Evolutionary conservation across 2,113 vertebrate species (phyloP).

Genomic region (Eulemur macaco): DNA sequence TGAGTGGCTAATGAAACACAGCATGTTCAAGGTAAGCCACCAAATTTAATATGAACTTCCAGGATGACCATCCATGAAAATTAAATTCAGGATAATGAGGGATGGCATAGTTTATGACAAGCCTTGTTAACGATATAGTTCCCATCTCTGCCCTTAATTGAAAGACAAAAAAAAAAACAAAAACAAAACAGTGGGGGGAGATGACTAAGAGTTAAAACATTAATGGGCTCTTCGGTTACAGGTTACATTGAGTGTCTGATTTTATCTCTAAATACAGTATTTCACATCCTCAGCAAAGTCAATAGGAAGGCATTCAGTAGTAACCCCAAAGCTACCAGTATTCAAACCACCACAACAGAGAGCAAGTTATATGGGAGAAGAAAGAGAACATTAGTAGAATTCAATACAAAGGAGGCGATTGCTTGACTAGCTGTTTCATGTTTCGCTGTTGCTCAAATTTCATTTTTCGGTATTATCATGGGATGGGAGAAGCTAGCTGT

Average conservation of each 20-base stretch:
- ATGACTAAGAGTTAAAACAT: slow-evolving; percentile 78
- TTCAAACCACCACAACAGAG: slow-evolving; percentile 67
- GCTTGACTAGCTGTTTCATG: slow-evolving; percentile 64
- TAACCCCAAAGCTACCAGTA: slow-evolving; percentile 78
- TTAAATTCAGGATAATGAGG: slow-evolving; percentile 69
- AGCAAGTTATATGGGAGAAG: slow-evolving; percentile 72
- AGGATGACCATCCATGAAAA: slow-evolving; percentile 64
- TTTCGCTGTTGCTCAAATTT: slow-evolving; percentile 38
- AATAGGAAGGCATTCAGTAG: slow-evolving; percentile 88
- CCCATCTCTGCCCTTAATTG: slow-evolving; percentile 67
- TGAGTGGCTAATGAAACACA: slow-evolving; percentile 79
- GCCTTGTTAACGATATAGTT: slow-evolving; percentile 74
- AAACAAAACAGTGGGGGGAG: slow-evolving; percentile 47
- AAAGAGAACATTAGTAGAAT: slow-evolving; percentile 72
- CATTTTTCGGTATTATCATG: slow-evolving; percentile 54
- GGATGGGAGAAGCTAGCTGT: slow-evolving; percentile 18
- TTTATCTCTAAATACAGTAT: slow-evolving; percentile 90
- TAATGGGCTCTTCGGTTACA: slow-evolving; percentile 83
- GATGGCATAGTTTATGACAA: slow-evolving; percentile 72
- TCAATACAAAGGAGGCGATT: slow-evolving; percentile 71
- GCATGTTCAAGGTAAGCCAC: slow-evolving; percentile 70
- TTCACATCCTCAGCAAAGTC: slow-evolving; percentile 92
- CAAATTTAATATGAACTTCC: slow-evolving; percentile 73
- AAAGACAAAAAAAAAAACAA: slow-evolving; percentile 28
- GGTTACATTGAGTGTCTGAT: slow-evolving; percentile 82